phyloP scores from a whole-genome alignment of 2,113 vertebrate species.

The Aldabrachelys gigantea region DNA sequence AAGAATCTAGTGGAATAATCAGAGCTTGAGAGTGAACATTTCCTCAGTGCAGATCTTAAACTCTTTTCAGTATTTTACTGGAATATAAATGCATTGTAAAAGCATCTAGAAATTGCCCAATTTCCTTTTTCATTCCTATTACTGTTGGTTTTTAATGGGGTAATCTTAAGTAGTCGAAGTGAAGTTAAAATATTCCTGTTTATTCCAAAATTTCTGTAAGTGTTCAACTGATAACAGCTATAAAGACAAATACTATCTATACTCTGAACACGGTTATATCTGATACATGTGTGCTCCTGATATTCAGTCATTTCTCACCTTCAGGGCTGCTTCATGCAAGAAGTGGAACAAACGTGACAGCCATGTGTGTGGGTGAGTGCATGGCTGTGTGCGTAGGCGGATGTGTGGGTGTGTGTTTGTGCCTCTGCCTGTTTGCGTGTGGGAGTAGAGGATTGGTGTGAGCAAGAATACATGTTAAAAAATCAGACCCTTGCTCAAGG shows the following conservation, averaged over 20 bases:
- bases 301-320: conserved; percentile 59
- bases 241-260: not conserved
- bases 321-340: not conserved
- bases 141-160: not conserved
- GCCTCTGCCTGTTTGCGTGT: conserved; percentile 38
- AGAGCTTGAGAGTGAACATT: not conserved
- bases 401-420: not conserved
- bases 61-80: not conserved
- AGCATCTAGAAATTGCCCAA: not conserved
- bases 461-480: not conserved
- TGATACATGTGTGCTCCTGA: not conserved
- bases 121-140: not conserved
- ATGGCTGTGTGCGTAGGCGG: conserved; percentile 9
- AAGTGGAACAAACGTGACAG: conserved; percentile 58
- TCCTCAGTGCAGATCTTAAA: not conserved
- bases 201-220: not conserved
- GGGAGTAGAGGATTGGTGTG: conserved; percentile 56
- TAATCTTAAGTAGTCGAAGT: not conserved
- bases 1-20: not conserved
- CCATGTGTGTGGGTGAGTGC: not conserved
- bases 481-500: conserved; percentile 21
- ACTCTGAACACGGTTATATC: not conserved
- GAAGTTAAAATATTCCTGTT: not conserved
- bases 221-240: not conserved
- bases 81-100: not conserved